A percentile compares a stretch with the other conserved stretches of the same genome.
phyloP scores from a whole-genome alignment of 2,113 vertebrate genomes.

The Hippoglossus stenolepis region DNA sequence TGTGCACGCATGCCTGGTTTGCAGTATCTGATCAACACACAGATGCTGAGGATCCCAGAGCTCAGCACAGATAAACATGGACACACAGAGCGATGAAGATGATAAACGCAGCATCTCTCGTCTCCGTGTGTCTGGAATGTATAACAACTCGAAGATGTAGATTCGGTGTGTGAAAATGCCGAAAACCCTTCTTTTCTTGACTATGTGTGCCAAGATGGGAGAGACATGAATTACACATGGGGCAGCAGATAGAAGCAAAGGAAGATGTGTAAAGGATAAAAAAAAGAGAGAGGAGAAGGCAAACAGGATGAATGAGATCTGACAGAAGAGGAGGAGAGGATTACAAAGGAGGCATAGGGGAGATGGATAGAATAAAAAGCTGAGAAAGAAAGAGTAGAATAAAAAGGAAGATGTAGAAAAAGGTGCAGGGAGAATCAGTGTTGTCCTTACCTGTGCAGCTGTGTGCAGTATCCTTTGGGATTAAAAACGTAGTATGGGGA shows the following conservation, averaged over 20 bases:
- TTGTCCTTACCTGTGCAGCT: conserved; percentile 69
- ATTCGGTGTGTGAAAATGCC: background rate
- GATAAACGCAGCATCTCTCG: background rate
- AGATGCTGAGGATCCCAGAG: conserved; percentile 31
- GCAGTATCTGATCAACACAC: conserved; percentile 41
- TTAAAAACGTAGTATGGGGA: conserved; percentile 21
- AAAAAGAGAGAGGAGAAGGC: background rate
- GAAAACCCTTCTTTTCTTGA: background rate
- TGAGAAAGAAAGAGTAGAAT: background rate
- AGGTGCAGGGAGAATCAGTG: background rate
- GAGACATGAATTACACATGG: background rate
- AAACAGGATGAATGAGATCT: background rate
- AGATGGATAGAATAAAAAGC: background rate
- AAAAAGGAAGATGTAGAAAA: no score
- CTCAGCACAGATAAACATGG: conserved; percentile 2
- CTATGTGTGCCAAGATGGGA: background rate
- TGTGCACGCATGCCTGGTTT: conserved; percentile 8
- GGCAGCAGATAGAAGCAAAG: background rate
- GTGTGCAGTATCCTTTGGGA: conserved; percentile 54
- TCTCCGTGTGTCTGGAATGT: background rate
- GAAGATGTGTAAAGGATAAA: background rate
- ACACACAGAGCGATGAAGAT: background rate
- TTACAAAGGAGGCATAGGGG: background rate
- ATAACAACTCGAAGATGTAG: background rate
- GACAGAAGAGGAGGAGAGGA: background rate